Conservation (phyloP, 1,140 invertebrate species). For the Ceratitis capitata region DNA sequence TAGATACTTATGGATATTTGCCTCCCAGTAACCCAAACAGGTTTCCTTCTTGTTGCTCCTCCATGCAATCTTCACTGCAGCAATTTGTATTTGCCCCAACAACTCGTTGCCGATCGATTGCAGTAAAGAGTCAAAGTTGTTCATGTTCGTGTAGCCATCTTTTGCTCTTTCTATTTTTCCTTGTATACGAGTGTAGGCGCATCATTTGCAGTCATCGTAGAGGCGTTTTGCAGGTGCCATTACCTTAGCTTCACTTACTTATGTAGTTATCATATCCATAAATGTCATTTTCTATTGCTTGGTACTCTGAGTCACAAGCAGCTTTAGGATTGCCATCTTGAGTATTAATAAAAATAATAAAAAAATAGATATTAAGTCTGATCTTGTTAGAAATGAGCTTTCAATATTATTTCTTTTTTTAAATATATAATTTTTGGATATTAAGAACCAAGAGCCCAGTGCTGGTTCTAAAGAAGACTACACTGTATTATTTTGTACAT, state of each 20-base stretch:
- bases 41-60: not conserved
- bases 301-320: not conserved
- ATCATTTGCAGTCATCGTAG: not conserved
- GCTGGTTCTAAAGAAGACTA: too few relatives aligned
- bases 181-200: not conserved
- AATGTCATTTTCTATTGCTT: not conserved
- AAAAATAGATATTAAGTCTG: too few relatives aligned
- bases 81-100: not conserved
- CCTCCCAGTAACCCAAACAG: not conserved
- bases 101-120: not conserved
- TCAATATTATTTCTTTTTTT: too few relatives aligned
- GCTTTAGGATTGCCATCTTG: too few relatives aligned
- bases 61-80: not conserved
- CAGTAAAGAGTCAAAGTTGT: not conserved
- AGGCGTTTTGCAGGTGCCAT: not conserved
- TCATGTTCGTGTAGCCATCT: not conserved
- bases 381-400: too few relatives aligned
- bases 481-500: too few relatives aligned
- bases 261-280: not conserved
- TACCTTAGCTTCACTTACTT: not conserved
- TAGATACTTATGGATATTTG: not conserved
- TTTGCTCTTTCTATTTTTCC: too few relatives aligned
- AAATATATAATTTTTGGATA: too few relatives aligned
- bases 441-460: too few relatives aligned
- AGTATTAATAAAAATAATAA: too few relatives aligned